These are phyloP conservation scores for Sebastolobus alascanus DNA, from an alignment of 2,797 vertebrate genomes.

Conservation along the genomic window DNA sequence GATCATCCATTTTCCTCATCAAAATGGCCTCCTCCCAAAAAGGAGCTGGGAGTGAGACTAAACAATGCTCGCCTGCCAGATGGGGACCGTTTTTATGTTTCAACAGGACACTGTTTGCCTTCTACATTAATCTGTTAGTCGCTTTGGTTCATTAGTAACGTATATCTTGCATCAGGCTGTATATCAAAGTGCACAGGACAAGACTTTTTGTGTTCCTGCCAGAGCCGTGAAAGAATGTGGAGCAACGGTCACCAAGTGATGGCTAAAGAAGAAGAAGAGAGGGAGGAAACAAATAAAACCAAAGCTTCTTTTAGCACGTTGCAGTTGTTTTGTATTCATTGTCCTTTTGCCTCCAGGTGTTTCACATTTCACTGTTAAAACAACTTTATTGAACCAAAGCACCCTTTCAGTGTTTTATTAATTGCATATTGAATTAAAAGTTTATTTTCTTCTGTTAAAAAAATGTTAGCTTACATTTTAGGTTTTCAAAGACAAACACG, in stretches of 20 bases:
- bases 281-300: not conserved
- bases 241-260: not conserved
- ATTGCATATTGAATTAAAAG: not conserved
- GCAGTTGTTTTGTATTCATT: not conserved
- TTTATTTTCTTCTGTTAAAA: not conserved
- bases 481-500: not conserved
- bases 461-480: not conserved
- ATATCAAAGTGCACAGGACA: conserved; percentile 49
- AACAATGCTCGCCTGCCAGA: conserved; percentile 60
- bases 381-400: not conserved
- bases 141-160: conserved; percentile 40
- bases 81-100: conserved; percentile 37
- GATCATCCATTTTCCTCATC: conserved; percentile 52
- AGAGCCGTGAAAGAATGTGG: conserved; percentile 22
- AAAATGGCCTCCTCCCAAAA: conserved; percentile 31
- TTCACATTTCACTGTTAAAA: not conserved
- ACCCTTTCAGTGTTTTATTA: not conserved
- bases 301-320: not conserved
- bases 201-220: conserved; percentile 33
- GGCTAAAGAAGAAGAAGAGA: not conserved
- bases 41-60: conserved; percentile 49
- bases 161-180: conserved; percentile 40
- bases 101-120: conserved; percentile 52
- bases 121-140: conserved; percentile 49
- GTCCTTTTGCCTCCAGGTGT: not conserved